Evolutionary conservation across 2,888 invertebrate genomes (phyloP).

Genomic region (Apodemia duryi): DNA sequence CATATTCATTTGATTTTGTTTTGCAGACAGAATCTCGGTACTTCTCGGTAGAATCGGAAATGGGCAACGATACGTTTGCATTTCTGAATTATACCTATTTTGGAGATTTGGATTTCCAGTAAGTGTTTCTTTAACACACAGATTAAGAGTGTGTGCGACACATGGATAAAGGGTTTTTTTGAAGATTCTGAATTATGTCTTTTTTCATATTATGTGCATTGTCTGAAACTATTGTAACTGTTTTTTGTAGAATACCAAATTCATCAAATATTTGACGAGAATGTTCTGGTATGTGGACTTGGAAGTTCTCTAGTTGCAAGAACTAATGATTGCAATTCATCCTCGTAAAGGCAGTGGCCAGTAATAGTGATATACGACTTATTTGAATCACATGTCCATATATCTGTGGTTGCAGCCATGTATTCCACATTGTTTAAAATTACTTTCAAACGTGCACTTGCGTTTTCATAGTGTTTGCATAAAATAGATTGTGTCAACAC

Average conservation of each 20-base stretch:
- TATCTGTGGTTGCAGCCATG: constrained; percentile 24
- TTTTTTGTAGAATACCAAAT: too few species aligned
- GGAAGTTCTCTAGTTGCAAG: too few species aligned
- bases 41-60: too few species aligned
- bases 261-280: too few species aligned
- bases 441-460: constrained; percentile 15
- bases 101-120: neutral
- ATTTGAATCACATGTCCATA: constrained; percentile 26
- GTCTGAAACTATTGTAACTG: too few species aligned
- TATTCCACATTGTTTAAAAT: constrained; percentile 23
- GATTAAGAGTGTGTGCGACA: constrained; percentile 27
- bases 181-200: constrained; percentile 25
- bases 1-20: constrained; percentile 26
- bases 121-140: constrained; percentile 25
- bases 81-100: too few species aligned
- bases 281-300: too few species aligned
- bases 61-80: too few species aligned
- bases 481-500: constrained; percentile 24
- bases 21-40: constrained; percentile 10
- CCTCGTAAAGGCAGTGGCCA: constrained; percentile 22
- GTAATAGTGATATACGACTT: constrained; percentile 24
- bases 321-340: constrained; percentile 18
- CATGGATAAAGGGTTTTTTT: constrained; percentile 29
- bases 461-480: constrained; percentile 22
- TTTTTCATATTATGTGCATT: constrained; percentile 27